These are phyloP conservation scores for Melitaea cinxia DNA, from an alignment of 1,140 invertebrate genomes.

Conservation along the genomic window DNA sequence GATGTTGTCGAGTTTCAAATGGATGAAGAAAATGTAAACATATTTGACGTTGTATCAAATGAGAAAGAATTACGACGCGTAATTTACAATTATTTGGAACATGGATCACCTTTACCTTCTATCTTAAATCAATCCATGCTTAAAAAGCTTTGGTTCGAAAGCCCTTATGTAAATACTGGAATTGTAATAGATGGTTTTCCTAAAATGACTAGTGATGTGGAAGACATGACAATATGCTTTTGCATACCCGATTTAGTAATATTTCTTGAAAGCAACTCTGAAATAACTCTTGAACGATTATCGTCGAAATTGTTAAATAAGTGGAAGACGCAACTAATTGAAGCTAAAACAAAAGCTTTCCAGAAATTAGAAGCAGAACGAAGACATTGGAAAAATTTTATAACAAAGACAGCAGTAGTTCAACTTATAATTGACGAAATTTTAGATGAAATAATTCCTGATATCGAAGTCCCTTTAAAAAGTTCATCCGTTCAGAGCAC, in stretches of 20 bases:
- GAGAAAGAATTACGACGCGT: conserved; percentile 62
- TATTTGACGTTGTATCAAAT: conserved; percentile 54
- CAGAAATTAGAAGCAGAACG: conserved; percentile 50
- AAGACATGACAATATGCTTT: conserved; percentile 73
- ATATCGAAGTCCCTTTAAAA: conserved; percentile 33
- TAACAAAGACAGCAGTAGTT: conserved; percentile 56
- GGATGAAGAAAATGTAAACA: conserved; percentile 58
- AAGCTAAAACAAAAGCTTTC: conserved; percentile 51
- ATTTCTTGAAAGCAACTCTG: conserved; percentile 62
- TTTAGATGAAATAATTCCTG: conserved; percentile 42
- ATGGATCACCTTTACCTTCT: conserved; percentile 59
- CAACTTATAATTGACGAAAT: conserved; percentile 64
- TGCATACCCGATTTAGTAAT: conserved; percentile 83
- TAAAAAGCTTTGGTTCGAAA: conserved; percentile 75
- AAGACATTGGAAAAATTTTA: conserved; percentile 54
- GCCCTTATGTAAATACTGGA: conserved; percentile 71
- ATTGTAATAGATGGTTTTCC: conserved; percentile 83
- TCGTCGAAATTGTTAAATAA: conserved; percentile 54
- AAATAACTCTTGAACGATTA: conserved; percentile 61
- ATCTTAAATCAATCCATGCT: conserved; percentile 69
- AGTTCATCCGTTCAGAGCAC: conserved; percentile 48
- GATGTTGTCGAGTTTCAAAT: conserved; percentile 52
- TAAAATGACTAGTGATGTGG: conserved; percentile 73
- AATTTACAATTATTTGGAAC: conserved; percentile 74
- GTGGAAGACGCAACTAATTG: conserved; percentile 71